These are phyloP conservation scores for Sphenopsis melanotis DNA, from an alignment of 2,797 vertebrate genomes.

Conservation along the genomic window DNA sequence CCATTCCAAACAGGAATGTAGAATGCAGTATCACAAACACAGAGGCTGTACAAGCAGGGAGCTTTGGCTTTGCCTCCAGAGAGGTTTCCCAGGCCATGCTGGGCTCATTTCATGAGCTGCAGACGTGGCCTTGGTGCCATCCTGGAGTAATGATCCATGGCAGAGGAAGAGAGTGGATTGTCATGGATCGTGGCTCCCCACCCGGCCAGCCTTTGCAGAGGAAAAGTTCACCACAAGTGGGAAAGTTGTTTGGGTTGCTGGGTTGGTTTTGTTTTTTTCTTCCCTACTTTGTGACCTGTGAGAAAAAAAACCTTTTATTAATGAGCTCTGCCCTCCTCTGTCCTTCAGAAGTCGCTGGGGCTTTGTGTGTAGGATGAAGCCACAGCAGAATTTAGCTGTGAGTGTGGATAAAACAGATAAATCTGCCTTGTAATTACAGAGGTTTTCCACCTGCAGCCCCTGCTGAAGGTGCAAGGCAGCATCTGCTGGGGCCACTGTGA, in stretches of 20 bases:
- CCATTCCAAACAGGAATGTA: rapidly evolving
- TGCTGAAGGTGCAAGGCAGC: not conserved
- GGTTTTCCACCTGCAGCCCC: not conserved
- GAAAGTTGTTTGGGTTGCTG: not conserved
- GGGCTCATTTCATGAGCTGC: not conserved
- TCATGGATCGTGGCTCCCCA: not conserved
- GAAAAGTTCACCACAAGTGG: conserved; percentile 9
- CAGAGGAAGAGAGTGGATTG: not conserved
- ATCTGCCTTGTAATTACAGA: not conserved
- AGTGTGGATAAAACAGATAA: not conserved
- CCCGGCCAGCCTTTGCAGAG: conserved; percentile 7
- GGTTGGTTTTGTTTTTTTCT: not conserved
- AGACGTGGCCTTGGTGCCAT: not conserved
- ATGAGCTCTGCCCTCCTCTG: not conserved
- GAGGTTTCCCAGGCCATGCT: not conserved
- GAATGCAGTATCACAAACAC: not conserved
- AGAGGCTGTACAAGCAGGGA: not conserved
- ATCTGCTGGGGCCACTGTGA: not conserved
- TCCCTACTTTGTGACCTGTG: not conserved
- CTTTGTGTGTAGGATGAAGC: not conserved
- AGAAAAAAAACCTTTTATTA: not conserved
- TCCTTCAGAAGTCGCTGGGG: not conserved
- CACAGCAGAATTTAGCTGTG: not conserved
- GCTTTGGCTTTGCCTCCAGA: not conserved
- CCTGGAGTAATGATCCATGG: conserved; percentile 21